These are phyloP conservation scores for Chrysotoxum bicinctum DNA, from an alignment of 2,888 invertebrate genomes.

Conservation along the genomic window DNA sequence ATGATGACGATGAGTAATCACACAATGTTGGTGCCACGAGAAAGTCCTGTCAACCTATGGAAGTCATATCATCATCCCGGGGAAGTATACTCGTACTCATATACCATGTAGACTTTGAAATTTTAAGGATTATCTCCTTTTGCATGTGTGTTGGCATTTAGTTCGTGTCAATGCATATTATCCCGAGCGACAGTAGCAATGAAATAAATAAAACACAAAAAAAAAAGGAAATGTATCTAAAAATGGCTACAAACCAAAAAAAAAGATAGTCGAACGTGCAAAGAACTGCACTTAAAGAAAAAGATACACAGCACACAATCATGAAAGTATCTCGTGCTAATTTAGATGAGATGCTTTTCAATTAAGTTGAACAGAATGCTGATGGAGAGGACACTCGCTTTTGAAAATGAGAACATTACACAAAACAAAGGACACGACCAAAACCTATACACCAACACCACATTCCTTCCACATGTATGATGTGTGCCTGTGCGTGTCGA, in stretches of 20 bases:
- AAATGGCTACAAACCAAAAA: conserved; percentile 14
- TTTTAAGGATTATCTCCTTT: conserved; percentile 48
- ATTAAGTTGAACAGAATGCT: conserved; percentile 63
- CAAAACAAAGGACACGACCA: conserved; percentile 36
- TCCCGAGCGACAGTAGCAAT: conserved; percentile 18
- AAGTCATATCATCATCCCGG: conserved; percentile 15
- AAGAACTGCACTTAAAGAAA: conserved; percentile 67
- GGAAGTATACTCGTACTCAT: neutral
- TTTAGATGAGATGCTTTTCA: conserved; percentile 73
- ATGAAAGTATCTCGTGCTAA: conserved; percentile 57
- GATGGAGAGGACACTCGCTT: conserved; percentile 59
- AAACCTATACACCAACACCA: neutral
- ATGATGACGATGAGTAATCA: conserved; percentile 58
- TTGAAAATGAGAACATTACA: conserved; percentile 52
- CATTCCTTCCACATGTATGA: neutral
- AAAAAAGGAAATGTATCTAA: conserved; percentile 33
- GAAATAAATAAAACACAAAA: neutral
- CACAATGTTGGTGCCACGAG: conserved; percentile 12
- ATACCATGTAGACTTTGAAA: neutral
- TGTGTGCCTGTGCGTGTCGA: conserved; percentile 13
- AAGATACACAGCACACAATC: conserved; percentile 6
- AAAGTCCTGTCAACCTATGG: conserved; percentile 37
- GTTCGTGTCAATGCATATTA: conserved; percentile 60
- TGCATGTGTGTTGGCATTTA: conserved; percentile 37
- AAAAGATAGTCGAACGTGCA: conserved; percentile 68